Percentiles rank a stretch among this genome's conserved stretches.
phyloP scores from a whole-genome alignment of 2,797 vertebrate species.

The Rousettus madagascariensis region DNA sequence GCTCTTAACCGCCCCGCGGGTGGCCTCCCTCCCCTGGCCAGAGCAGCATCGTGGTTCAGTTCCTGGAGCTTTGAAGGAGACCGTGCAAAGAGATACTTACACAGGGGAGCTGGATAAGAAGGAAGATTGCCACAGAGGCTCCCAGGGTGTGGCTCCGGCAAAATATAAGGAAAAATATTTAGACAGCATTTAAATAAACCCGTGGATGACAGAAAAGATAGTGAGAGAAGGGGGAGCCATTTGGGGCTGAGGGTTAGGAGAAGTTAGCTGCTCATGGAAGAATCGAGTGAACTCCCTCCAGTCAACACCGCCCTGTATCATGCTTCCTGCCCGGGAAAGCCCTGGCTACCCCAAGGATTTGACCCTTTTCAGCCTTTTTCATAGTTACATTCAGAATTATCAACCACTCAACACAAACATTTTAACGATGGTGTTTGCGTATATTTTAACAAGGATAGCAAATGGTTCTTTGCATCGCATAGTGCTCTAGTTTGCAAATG shows the following conservation, averaged over 20 bases:
- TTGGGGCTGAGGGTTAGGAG: not conserved
- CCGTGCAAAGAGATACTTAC: not conserved
- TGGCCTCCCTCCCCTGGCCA: not conserved
- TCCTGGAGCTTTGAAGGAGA: not conserved
- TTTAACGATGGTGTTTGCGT: not conserved
- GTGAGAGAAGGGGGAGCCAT: not conserved
- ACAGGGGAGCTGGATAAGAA: not conserved
- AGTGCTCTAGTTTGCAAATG: not conserved
- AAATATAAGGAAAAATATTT: not conserved
- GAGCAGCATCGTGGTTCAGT: fast-evolving
- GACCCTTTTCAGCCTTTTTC: not conserved
- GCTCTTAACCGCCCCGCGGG: fast-evolving
- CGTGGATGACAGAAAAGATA: not conserved
- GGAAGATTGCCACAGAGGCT: not conserved
- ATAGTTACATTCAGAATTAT: not conserved
- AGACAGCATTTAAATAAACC: not conserved
- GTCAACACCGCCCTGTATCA: fast-evolving
- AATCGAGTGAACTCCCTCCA: not conserved
- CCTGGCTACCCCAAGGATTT: not conserved
- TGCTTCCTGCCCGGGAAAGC: not conserved
- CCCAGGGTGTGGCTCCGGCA: not conserved
- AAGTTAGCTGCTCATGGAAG: not conserved
- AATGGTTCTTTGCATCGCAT: not conserved
- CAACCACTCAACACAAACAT: not conserved
- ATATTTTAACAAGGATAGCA: not conserved